These are phyloP conservation scores for Philotrypesis tridentata DNA, from an alignment of 1,140 invertebrate species.

Conservation along the genomic window DNA sequence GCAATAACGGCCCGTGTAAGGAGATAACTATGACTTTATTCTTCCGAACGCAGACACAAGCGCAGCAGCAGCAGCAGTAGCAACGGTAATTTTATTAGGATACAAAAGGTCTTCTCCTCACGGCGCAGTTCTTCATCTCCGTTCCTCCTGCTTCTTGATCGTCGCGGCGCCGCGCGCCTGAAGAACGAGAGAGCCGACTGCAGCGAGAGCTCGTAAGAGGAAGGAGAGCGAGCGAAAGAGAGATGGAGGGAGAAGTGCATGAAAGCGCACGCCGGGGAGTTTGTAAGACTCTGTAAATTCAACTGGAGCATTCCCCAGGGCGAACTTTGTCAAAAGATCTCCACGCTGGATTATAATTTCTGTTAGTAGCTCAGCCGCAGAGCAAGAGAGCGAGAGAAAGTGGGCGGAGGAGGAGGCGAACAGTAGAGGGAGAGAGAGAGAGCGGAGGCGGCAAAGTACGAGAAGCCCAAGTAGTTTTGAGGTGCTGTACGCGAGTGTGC, in stretches of 20 bases:
- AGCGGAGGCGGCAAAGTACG: constrained; percentile 25
- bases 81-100: constrained; percentile 30
- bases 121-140: background rate
- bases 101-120: constrained; percentile 27
- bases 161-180: background rate
- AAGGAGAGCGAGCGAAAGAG: constrained; percentile 31
- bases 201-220: constrained; percentile 32
- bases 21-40: background rate
- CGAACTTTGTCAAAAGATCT: constrained; percentile 52
- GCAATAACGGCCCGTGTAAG: background rate
- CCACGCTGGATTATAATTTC: constrained; percentile 50
- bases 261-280: constrained; percentile 44
- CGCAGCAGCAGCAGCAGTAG: background rate
- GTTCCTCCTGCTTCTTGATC: background rate
- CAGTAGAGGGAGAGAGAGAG: background rate
- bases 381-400: constrained; percentile 1
- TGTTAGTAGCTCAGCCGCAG: constrained; percentile 43
- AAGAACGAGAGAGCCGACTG: background rate
- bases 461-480: constrained; percentile 37
- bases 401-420: background rate
- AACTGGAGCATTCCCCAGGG: constrained; percentile 39
- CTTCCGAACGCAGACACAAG: background rate
- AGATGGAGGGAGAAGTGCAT: constrained; percentile 4
- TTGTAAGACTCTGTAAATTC: constrained; percentile 50
- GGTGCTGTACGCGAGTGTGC: constrained; percentile 1